These are phyloP conservation scores for Lordiphosa clarofinis DNA, from an alignment of 1,140 invertebrate genomes.

Conservation along the genomic window DNA sequence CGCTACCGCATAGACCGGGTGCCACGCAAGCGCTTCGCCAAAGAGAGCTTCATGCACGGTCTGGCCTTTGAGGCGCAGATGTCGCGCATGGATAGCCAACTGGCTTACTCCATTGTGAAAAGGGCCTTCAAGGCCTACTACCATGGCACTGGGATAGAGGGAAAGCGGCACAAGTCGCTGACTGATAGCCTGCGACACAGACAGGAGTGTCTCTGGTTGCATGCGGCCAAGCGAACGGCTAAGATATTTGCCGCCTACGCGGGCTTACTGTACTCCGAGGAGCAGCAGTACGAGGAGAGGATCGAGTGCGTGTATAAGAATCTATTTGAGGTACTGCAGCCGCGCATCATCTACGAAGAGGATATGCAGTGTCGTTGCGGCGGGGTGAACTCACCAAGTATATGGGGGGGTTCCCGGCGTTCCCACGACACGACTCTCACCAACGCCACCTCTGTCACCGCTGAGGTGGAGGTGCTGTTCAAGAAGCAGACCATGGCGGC, in stretches of 20 bases:
- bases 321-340: slow-evolving; percentile 29
- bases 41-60: slow-evolving; percentile 66
- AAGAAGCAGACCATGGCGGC: neutral
- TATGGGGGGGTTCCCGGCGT: too few species aligned
- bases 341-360: slow-evolving; percentile 16
- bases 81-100: slow-evolving; percentile 58
- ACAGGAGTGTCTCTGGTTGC: slow-evolving; percentile 58
- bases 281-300: slow-evolving; percentile 43
- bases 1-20: slow-evolving; percentile 44
- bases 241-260: slow-evolving; percentile 47
- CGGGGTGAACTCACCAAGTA: neutral
- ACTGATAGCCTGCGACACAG: slow-evolving; percentile 17
- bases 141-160: slow-evolving; percentile 35
- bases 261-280: slow-evolving; percentile 53
- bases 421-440: neutral
- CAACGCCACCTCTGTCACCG: neutral
- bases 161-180: slow-evolving; percentile 5
- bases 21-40: slow-evolving; percentile 55
- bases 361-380: slow-evolving; percentile 8
- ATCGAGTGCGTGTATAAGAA: slow-evolving; percentile 62
- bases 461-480: slow-evolving; percentile 42
- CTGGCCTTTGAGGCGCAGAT: slow-evolving; percentile 48
- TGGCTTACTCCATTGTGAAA: slow-evolving; percentile 65
- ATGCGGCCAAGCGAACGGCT: slow-evolving; percentile 57
- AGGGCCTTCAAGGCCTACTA: slow-evolving; percentile 66